Conservation (phyloP, 2,797 vertebrate species). For the Pristis pectinata region DNA sequence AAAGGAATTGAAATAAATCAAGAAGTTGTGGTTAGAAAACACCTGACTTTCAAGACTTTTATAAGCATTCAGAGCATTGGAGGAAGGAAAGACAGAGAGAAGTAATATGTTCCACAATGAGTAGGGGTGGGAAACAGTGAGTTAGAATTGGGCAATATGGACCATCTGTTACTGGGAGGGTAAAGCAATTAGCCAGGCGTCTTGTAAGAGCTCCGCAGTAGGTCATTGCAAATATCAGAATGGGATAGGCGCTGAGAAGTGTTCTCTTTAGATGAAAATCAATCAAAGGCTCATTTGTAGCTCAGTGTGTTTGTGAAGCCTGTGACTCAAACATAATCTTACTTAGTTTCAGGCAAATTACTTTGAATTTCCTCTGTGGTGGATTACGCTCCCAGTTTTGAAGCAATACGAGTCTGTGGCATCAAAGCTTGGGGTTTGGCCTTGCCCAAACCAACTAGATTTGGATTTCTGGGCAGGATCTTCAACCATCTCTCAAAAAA, state of each 20-base stretch:
- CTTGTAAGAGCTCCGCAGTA: neutral
- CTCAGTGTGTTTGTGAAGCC: neutral
- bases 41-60: neutral
- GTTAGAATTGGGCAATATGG: neutral
- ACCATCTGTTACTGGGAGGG: neutral
- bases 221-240: neutral
- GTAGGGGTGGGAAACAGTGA: neutral
- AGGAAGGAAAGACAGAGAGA: neutral
- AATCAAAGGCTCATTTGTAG: neutral
- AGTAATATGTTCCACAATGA: no score
- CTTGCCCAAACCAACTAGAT: neutral
- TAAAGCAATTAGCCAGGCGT: neutral
- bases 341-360: neutral
- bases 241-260: neutral
- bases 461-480: neutral
- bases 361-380: neutral
- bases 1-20: neutral
- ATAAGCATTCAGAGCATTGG: neutral
- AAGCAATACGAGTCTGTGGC: neutral
- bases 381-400: neutral
- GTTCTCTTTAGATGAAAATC: neutral
- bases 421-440: neutral
- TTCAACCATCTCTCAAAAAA: neutral
- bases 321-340: conserved; percentile 12
- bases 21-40: neutral